phyloP scores from a whole-genome alignment of 2,888 invertebrate genomes.

The Pharmacophagus antenor region DNA sequence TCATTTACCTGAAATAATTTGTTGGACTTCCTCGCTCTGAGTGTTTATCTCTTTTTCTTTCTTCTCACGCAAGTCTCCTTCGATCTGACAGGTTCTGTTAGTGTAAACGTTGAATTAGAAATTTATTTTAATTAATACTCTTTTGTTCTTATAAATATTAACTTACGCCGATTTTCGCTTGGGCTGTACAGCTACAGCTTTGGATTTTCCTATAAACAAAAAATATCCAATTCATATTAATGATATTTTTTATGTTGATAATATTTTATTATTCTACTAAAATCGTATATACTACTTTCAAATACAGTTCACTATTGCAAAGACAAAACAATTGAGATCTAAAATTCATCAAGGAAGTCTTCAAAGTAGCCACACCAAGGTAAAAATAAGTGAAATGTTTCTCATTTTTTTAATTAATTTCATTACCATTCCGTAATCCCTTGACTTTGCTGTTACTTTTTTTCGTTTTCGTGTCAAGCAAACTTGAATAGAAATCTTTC shows the following conservation, averaged over 20 bases:
- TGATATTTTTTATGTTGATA: too few relatives aligned
- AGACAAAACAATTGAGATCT: too few relatives aligned
- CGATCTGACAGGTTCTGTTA: conserved; percentile 23
- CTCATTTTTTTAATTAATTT: too few relatives aligned
- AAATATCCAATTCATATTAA: too few relatives aligned
- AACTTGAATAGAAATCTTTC: conserved; percentile 31
- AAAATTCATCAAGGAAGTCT: too few relatives aligned
- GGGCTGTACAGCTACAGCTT: conserved; percentile 26
- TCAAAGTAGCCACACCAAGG: too few relatives aligned
- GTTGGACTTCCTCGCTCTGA: background rate
- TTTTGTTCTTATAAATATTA: background rate
- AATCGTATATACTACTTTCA: too few relatives aligned
- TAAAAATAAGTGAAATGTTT: too few relatives aligned
- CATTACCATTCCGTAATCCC: conserved; percentile 22
- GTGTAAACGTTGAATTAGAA: background rate
- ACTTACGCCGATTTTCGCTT: conserved; percentile 24
- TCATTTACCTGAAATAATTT: background rate
- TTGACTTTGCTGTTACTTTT: conserved; percentile 17
- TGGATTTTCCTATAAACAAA: conserved; percentile 24
- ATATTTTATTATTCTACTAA: too few relatives aligned
- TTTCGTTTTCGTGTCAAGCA: conserved; percentile 31
- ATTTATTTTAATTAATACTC: background rate
- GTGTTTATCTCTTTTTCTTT: conserved; percentile 1
- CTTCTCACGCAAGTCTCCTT: background rate
- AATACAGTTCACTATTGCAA: too few relatives aligned